Base-by-base conservation (phyloP, 2,797 vertebrate species). In the Leptoclinus maculatus region DNA sequence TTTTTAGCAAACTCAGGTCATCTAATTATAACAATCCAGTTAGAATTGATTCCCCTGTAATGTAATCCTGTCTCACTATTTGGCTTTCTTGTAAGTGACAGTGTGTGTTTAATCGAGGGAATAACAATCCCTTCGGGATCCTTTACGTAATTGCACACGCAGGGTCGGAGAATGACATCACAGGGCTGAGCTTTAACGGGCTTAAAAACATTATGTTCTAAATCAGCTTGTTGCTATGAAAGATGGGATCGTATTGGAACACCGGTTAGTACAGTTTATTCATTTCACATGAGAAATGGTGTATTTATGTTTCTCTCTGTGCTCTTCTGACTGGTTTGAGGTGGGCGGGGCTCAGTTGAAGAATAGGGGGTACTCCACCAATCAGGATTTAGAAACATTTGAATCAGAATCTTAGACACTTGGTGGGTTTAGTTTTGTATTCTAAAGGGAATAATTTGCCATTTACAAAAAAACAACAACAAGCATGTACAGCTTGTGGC, bases 21-120 rank as follows among this genome's bases (percentile, higher is more conserved):
- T 84, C 66, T 80, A 62, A 85, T 86, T 76, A 77, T 68, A 81
- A 41, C 58, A 76, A 85, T 88, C 54, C 53, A 67, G 38, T 85
- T 85, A 78, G 53, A 69, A 86, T 88, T 72, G 81, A 90, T 89
- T 83, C 21, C 4, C 5, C 49, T 64, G n/a, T 79, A 83, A 87
- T 82, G 59, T 79, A 73, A 83, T 87, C 41, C 62, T 66, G 39
- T 57, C 49, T 62, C 29, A 32, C 66, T 58, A 7, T 78, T 74
- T 64, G 49, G 64, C 71, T 78, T 51, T 67, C 74, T 64, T 78
- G 59, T 81, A 78, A 79, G 57, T 54, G 54, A 82, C 62, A 64
- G 49, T 43, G 51, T 60, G 53, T 51, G 45, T 82, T 79, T 73
- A 76, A 64, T 85, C 34, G 2, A 65, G 68, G 76, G 70, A 69